These are phyloP conservation scores for Drosophila mulleri DNA, from an alignment of 2,888 invertebrate genomes.

Conservation along the genomic window DNA sequence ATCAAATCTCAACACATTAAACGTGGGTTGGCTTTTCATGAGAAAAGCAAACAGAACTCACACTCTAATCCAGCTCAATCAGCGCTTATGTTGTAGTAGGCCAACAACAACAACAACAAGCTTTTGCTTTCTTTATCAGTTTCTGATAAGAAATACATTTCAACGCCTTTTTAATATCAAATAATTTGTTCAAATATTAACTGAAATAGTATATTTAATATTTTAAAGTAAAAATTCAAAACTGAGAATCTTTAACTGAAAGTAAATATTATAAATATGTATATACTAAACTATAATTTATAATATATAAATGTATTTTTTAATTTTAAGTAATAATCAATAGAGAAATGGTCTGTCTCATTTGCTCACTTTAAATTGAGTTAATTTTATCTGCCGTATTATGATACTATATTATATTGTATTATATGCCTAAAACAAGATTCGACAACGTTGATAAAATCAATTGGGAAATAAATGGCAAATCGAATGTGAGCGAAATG, in stretches of 20 bases:
- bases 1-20: background rate
- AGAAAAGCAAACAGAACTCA: background rate
- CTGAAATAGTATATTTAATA: too few relatives aligned
- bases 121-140: background rate
- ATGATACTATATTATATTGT: too few relatives aligned
- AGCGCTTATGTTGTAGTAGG: background rate
- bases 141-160: background rate
- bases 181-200: too few relatives aligned
- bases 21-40: background rate
- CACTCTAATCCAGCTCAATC: background rate
- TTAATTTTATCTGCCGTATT: background rate
- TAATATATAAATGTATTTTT: too few relatives aligned
- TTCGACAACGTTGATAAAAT: constrained; percentile 7
- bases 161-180: too few relatives aligned
- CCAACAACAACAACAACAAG: too few relatives aligned
- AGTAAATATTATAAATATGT: too few relatives aligned
- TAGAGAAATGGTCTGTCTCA: background rate
- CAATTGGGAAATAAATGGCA: constrained; percentile 9
- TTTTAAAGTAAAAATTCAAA: too few relatives aligned
- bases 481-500: background rate
- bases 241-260: too few relatives aligned
- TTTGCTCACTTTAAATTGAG: background rate
- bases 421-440: background rate
- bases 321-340: background rate
- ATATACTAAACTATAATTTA: too few relatives aligned